Conservation (phyloP, 35 echinoderm and acorn worm genomes). For the Strongylocentrotus purpuratus region DNA sequence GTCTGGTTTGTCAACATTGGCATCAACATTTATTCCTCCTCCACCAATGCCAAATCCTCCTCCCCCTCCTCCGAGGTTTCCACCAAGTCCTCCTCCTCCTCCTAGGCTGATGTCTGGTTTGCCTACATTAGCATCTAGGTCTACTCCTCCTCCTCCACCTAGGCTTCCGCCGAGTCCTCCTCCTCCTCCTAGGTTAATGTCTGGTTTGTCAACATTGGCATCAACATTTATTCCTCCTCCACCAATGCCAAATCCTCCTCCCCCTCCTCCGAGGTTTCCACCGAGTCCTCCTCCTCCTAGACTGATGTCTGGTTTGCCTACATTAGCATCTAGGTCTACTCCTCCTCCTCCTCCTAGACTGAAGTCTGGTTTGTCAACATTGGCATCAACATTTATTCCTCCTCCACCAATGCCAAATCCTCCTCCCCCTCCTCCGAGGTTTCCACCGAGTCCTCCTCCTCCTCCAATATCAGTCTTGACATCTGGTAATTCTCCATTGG, state of each 20-base stretch:
- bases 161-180: too few relatives aligned
- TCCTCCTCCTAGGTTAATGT: background rate
- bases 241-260: background rate
- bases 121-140: background rate
- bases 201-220: slow-evolving; percentile 32
- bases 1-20: background rate
- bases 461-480: slow-evolving; percentile 54
- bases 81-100: too few relatives aligned
- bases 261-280: background rate
- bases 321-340: background rate
- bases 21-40: background rate
- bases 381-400: too few relatives aligned
- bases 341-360: background rate
- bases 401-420: too few relatives aligned
- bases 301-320: background rate
- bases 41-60: too few relatives aligned
- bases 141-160: background rate
- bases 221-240: slow-evolving; percentile 31
- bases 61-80: background rate
- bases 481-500: slow-evolving; percentile 31
- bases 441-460: slow-evolving; percentile 49
- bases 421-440: background rate
- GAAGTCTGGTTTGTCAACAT: slow-evolving; percentile 52
- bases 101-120: slow-evolving; percentile 40
- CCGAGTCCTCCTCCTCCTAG: background rate